These are phyloP conservation scores for Goniozus legneri DNA, from an alignment of 1,140 invertebrate species.

Conservation along the genomic window DNA sequence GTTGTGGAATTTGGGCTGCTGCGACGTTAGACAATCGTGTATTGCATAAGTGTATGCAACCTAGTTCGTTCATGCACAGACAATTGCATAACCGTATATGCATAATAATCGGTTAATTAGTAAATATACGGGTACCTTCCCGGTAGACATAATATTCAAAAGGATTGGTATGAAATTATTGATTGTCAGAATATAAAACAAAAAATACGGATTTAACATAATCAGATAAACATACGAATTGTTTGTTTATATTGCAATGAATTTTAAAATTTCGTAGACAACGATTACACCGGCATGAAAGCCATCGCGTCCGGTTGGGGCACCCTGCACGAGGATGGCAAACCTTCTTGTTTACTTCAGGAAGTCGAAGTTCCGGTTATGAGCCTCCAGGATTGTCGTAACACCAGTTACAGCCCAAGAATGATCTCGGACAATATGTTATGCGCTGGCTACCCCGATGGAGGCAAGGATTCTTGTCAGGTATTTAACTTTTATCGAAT, in stretches of 20 bases:
- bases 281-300: constrained; percentile 65
- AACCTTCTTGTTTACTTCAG: constrained; percentile 74
- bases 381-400: constrained; percentile 70
- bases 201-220: too few species aligned
- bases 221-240: too few species aligned
- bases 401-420: constrained; percentile 71
- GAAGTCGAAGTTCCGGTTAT: constrained; percentile 81
- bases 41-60: constrained; percentile 16
- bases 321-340: constrained; percentile 74
- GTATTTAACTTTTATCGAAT: constrained; percentile 45
- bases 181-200: too few species aligned
- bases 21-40: background rate
- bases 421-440: constrained; percentile 86
- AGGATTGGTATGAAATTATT: too few species aligned
- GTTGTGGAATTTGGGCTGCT: constrained; percentile 1
- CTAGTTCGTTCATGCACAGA: constrained; percentile 11
- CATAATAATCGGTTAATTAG: constrained; percentile 23
- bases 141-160: too few species aligned
- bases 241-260: too few species aligned
- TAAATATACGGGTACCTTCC: constrained; percentile 31
- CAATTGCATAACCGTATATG: constrained; percentile 14
- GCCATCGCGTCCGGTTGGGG: constrained; percentile 83
- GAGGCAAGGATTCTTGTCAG: constrained; percentile 81
- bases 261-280: constrained; percentile 51
- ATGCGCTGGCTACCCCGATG: constrained; percentile 77